Conservation (phyloP, 2,113 vertebrate species). For the Octodon degus region DNA sequence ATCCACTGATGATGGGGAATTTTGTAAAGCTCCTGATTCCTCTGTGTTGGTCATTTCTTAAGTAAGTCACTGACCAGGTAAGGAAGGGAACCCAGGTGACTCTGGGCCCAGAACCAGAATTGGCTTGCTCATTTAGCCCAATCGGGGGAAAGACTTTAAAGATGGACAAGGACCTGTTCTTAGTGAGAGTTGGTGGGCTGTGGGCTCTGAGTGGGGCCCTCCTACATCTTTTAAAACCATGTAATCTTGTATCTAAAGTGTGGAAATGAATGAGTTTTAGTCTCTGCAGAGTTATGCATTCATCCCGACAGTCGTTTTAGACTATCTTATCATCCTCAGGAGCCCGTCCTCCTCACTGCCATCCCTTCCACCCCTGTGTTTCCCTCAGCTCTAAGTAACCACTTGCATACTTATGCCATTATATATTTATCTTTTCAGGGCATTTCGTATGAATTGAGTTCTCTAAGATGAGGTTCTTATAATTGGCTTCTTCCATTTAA, state of each 20-base stretch:
- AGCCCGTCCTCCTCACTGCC: not conserved
- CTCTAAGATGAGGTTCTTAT: not conserved
- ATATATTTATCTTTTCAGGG: not conserved
- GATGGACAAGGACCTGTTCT: not conserved
- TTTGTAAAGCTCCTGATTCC: conserved; percentile 21
- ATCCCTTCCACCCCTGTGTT: not conserved
- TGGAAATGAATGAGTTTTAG: not conserved
- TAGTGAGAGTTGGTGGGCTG: not conserved
- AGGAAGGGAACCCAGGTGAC: not conserved
- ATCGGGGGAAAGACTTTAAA: not conserved
- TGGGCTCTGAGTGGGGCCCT: not conserved
- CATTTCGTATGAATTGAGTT: not conserved
- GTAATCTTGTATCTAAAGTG: not conserved
- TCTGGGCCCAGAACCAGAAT: not conserved
- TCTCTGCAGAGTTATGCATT: not conserved
- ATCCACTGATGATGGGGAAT: not conserved
- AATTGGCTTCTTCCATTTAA: not conserved
- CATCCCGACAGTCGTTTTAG: not conserved
- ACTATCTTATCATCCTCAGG: not conserved
- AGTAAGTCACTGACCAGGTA: not conserved
- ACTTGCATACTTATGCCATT: not conserved
- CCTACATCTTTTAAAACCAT: not conserved
- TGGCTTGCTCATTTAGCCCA: not conserved
- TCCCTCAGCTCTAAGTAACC: too few species aligned
- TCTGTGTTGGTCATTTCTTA: not conserved